phyloP scores from a whole-genome alignment of 2,888 invertebrate species.

The Cephalotes varians region DNA sequence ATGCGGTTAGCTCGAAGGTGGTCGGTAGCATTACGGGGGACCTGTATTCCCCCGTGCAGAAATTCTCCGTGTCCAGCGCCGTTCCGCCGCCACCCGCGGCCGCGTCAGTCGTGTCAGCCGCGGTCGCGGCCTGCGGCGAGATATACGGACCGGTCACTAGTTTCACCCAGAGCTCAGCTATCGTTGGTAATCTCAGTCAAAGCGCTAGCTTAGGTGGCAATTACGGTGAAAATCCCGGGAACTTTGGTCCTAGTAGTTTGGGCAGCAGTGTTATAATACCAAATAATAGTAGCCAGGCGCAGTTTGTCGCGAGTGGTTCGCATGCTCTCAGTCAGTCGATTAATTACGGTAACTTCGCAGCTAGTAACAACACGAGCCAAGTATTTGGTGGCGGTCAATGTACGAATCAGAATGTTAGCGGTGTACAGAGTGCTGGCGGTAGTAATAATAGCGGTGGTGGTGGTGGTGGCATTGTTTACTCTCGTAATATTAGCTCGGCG shows the following conservation, averaged over 20 bases:
- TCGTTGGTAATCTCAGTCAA: conserved; percentile 83
- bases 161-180: conserved; percentile 84
- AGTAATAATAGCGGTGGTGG: conserved; percentile 20
- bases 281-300: conserved; percentile 63
- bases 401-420: conserved; percentile 55
- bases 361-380: conserved; percentile 51
- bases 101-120: conserved; percentile 20
- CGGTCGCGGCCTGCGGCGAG: conserved; percentile 72
- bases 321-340: conserved; percentile 65
- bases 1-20: conserved; percentile 81
- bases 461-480: conserved; percentile 50
- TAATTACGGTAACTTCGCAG: conserved; percentile 48
- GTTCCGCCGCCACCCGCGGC: conserved; percentile 44
- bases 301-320: conserved; percentile 61
- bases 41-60: conserved; percentile 82
- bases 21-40: conserved; percentile 77
- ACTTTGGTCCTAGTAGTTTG: conserved; percentile 75
- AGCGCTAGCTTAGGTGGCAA: conserved; percentile 79
- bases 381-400: conserved; percentile 52
- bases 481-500: conserved; percentile 70
- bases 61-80: conserved; percentile 73
- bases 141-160: conserved; percentile 84
- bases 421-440: conserved; percentile 52
- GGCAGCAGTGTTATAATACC: conserved; percentile 61
- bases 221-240: conserved; percentile 79